Base-by-base conservation (phyloP, 2,113 vertebrate species). In the Glareola pratincola region DNA sequence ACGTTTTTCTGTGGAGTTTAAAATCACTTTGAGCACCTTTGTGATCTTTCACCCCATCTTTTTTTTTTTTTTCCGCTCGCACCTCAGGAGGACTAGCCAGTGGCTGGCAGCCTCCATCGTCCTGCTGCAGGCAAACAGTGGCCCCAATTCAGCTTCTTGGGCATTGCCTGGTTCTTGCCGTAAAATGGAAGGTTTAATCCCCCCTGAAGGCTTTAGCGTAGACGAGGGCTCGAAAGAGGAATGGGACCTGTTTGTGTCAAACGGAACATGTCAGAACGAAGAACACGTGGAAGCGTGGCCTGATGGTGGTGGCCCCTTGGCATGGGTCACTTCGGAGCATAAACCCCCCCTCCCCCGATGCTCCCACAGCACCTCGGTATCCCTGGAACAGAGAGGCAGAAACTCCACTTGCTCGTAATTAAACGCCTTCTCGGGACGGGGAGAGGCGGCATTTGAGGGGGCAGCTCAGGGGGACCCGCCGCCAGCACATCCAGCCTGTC, bases 291-390 rank as follows among this genome's bases (percentile, higher is more conserved):
- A 32, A 36, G 13, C 4, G 4, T 8, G 51, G 18, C 53, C 36
- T 76, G 6, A 14, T 39, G 14, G 3, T 2, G 9, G 21, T 6
- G 23, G 57, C 53, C 66, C 62, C 39, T 69, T 36, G 2, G 8
- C 71, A 34, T 11, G 4, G 81, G n/a, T 37, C n/a, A 0, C 21
- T 47, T 20, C 3, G 18, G 63, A 43, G 18, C 2, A 18, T 69
- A 12, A 8, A 51, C 17, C 0, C 15, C 30, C 53, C 17, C 0
- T 13, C 30, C 53, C 4, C 3, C 34, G 26, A 16, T 3, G 32
- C 37, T 27, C 37, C 45, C 56, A 5, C 20, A 2, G 30, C 27
- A 13, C 29, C 47, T 39, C 51, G 0, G 0, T 0, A 2, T 11
- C 26, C n/a, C 47, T 22, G 3, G 9, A 16, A 8, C 3, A 17